Conservation (phyloP, 2,888 invertebrate species). For the Lycocerus yunnanus region DNA sequence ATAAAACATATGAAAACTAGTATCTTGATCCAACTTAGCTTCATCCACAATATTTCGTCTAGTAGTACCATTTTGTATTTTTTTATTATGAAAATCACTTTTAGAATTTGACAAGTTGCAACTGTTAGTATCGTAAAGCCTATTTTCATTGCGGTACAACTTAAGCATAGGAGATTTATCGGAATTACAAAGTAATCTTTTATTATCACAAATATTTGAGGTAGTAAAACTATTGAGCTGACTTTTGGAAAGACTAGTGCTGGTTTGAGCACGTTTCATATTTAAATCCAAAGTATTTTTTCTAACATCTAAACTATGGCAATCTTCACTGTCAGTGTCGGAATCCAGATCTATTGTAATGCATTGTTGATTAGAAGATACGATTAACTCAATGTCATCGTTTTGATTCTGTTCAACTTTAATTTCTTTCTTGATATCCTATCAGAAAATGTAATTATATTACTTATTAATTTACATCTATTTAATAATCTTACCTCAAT, state of each 20-base stretch:
- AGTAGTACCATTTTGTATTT: not conserved
- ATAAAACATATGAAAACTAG: not conserved
- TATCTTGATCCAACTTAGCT: not conserved
- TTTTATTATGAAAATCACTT: not conserved
- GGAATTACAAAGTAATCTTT: not conserved
- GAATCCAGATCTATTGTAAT: conserved; percentile 12
- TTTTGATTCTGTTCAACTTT: not conserved
- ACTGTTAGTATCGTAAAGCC: not conserved
- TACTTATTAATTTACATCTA: not conserved
- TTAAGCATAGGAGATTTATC: not conserved
- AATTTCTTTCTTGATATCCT: not conserved
- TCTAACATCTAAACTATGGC: not conserved
- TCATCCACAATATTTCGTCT: not conserved
- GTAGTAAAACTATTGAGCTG: conserved; percentile 10
- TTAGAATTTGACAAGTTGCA: not conserved
- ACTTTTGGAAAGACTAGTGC: not conserved
- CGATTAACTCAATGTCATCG: not conserved
- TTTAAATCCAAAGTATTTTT: not conserved
- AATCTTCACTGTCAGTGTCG: conserved; percentile 8
- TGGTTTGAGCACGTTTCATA: not conserved
- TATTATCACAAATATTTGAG: conserved; percentile 13
- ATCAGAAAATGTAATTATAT: not conserved
- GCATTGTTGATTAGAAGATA: not conserved
- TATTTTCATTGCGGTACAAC: not conserved
- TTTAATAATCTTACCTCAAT: not conserved